Evolutionary conservation across 64 coral and sea anemone genomes (phyloP).

Genomic region (Porites lutea): DNA sequence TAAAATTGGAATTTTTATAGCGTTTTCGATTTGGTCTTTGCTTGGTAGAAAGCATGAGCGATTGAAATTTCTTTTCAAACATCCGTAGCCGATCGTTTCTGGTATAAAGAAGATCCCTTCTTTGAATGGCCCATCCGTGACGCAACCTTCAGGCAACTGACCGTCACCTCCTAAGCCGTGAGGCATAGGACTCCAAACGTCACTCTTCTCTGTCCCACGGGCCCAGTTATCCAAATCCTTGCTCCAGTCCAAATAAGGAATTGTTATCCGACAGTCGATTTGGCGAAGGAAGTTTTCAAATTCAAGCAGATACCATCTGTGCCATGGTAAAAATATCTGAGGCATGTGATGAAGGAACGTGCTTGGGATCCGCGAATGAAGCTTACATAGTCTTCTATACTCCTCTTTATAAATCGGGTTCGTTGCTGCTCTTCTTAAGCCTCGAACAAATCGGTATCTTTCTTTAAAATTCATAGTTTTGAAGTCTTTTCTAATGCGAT

Average conservation of each 20-base stretch:
- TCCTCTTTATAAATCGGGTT: conserved; percentile 70
- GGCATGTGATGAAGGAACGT: conserved; percentile 73
- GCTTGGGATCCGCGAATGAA: conserved; percentile 51
- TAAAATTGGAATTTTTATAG: conserved; percentile 12
- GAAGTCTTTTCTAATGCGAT: conserved; percentile 74
- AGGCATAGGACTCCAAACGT: conserved; percentile 66
- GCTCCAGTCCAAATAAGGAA: conserved; percentile 86
- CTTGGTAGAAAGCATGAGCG: conserved; percentile 49
- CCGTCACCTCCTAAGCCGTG: conserved; percentile 87
- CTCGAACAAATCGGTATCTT: conserved; percentile 34
- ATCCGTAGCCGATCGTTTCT: conserved; percentile 48
- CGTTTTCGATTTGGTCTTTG: conserved; percentile 28
- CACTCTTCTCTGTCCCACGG: conserved; percentile 1
- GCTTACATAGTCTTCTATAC: conserved; percentile 42
- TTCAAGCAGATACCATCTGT: conserved; percentile 79
- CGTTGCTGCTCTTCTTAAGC: conserved; percentile 57
- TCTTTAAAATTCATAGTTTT: conserved; percentile 63
- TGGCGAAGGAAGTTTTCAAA: conserved; percentile 70
- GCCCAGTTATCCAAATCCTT: conserved; percentile 39
- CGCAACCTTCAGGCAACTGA: conserved; percentile 30
- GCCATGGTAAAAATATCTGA: conserved; percentile 87
- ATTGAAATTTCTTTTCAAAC: conserved; percentile 75
- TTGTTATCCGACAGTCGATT: conserved; percentile 80
- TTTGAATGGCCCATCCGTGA: conserved; percentile 60
- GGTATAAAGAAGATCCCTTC: conserved; percentile 49